Evolutionary conservation across 53 echinoderm and acorn worm genomes (phyloP), one percentile per base, ranked within the genome.

Genomic region (Temnopleurus reevesii): DNA sequence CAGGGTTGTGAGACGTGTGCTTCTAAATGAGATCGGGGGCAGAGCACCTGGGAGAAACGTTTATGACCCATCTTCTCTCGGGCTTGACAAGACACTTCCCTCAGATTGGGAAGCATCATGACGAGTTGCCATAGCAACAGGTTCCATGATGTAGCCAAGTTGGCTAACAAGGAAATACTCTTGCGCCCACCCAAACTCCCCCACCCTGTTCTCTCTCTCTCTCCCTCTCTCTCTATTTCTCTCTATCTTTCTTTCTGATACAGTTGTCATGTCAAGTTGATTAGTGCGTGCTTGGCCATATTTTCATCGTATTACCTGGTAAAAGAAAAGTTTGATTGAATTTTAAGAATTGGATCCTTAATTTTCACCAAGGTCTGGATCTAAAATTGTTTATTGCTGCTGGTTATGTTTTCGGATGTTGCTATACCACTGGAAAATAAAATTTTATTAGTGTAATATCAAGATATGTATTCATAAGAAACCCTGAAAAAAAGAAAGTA

Each of bases 21-120:
- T n/a, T 71, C 43, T 38, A 38, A 41, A 71, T 71, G 71, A 71
- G 71, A n/a, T 71, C 71, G 71, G 71, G 36, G 63, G 56, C 23
- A 31, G 60, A 36, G 71, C 71, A 41, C 71, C 71, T 71, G 41
- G 71, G 71, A 71, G 71, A 41, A 71, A 38, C 41, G 2, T 71
- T 71, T 71, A 71, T 71, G 71, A 41, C 71, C 71, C 71, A 71
- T 71, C 71, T 41, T 38, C 71, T 71, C 43, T 23, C 19, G 41
- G 71, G 71, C 71, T 38, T n/a, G 71, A 71, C 71, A 71, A 71
- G 71, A 71, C 71, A 71, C 71, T 71, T 71, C 71, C 71, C 71
- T 23, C 0, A 71, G 71, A 71, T 71, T 71, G 71, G 71, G 71
- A 71, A 21, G 71, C 43, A 71, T 43, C 71, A 41, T 71, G 71